A percentile compares a stretch with the other conserved stretches of the same genome.
These are phyloP conservation scores for Ridgeia piscesae DNA, from an alignment of 1,140 invertebrate species.

Conservation along the genomic window DNA sequence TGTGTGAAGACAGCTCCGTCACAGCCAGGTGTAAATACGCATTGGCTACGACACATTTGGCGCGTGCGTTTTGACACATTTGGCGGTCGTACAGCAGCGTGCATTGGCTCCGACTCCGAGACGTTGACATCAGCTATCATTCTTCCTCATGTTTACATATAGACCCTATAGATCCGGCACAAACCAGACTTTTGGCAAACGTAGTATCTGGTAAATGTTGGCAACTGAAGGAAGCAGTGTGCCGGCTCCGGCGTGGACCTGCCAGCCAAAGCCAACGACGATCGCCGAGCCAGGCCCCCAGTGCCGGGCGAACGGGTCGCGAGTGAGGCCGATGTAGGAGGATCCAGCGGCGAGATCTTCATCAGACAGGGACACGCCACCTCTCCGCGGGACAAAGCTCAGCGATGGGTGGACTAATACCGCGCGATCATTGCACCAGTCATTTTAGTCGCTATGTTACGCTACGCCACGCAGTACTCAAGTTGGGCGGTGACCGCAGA, in stretches of 20 bases:
- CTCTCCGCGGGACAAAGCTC: neutral
- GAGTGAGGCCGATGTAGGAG: no score
- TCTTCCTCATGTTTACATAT: neutral
- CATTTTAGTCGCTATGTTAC: neutral
- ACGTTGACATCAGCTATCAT: neutral
- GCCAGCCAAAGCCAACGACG: neutral
- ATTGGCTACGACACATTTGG: neutral
- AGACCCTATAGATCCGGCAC: neutral
- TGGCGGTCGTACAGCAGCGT: neutral
- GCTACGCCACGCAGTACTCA: neutral
- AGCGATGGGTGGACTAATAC: neutral
- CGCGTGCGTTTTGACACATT: neutral
- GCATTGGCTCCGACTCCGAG: neutral
- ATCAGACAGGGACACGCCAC: neutral
- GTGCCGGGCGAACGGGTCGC: neutral
- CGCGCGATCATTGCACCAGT: neutral
- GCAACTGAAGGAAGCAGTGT: neutral
- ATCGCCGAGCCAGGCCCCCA: neutral
- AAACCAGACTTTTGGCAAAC: neutral
- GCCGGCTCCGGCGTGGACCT: neutral
- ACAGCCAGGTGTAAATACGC: neutral
- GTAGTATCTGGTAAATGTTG: neutral
- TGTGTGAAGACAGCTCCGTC: neutral
- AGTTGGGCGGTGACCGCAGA: neutral
- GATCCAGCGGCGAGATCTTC: neutral